These are phyloP conservation scores for Macrosoma leucophasiata DNA, from an alignment of 2,888 invertebrate genomes.

Conservation along the genomic window DNA sequence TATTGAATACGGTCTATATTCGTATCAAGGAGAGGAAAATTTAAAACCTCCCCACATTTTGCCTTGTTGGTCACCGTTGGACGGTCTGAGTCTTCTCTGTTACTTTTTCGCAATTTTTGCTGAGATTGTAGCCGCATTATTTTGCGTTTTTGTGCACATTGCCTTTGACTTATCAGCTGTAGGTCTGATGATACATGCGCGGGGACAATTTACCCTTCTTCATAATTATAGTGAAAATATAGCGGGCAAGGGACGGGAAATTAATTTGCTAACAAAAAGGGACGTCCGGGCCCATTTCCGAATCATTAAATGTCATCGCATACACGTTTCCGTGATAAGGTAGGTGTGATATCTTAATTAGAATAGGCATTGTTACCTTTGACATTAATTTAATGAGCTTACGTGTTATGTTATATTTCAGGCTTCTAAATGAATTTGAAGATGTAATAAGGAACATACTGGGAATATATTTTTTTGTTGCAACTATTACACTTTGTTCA, in stretches of 20 bases:
- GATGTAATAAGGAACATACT: constrained; percentile 39
- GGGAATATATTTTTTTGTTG: constrained; percentile 51
- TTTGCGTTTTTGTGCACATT: constrained; percentile 44
- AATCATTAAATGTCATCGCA: constrained; percentile 43
- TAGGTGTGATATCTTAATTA: constrained; percentile 29
- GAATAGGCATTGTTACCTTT: background rate
- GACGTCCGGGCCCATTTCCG: constrained; percentile 43
- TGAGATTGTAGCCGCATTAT: constrained; percentile 42
- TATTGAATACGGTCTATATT: constrained; percentile 36
- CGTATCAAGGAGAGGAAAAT: constrained; percentile 21
- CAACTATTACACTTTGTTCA: constrained; percentile 49
- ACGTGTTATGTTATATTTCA: constrained; percentile 28
- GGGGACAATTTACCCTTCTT: constrained; percentile 47
- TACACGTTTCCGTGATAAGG: constrained; percentile 40
- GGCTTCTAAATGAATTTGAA: constrained; percentile 37
- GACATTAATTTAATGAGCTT: background rate
- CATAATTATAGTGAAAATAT: constrained; percentile 40
- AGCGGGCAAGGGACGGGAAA: constrained; percentile 38
- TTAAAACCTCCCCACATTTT: constrained; percentile 44
- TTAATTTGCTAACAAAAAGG: constrained; percentile 29
- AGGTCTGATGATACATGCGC: constrained; percentile 52
- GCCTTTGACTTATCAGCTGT: constrained; percentile 47
- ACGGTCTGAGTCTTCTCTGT: constrained; percentile 29
- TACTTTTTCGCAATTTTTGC: constrained; percentile 36
- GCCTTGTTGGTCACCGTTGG: constrained; percentile 47